Base-by-base conservation (phyloP, 2,888 invertebrate species). In the Drosophila prolongata region DNA sequence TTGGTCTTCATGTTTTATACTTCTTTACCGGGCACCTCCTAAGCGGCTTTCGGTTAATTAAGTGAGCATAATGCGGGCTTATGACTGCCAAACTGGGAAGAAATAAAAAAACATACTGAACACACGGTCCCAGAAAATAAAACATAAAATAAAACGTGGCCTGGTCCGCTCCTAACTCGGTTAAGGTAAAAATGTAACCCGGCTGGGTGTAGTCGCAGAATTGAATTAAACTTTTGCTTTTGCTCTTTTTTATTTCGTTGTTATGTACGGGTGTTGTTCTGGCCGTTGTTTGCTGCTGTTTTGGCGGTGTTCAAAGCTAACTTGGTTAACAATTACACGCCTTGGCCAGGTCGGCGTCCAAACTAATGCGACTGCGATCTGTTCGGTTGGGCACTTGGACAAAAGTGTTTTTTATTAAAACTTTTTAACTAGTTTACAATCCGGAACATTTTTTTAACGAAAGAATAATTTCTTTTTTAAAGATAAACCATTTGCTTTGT, bases 61-160 rank as follows among this genome's bases (percentile, higher is more conserved):
- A 89, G 85, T 86, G 87, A 71, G 79, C 85, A 84, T 85, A 89
- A 85, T 85, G 89, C 89, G 85, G 89, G 89, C 87, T 87, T 87
- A 79, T 81, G 84, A 80, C 80, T 88, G 80, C 84, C 78, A 87
- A 71, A 71, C 55, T 47, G 66, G 68, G 38, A 35, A 37, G 68
- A 47, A 61, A 69, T 61, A 60, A 69, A 70, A 65, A 14, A 43
- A 19, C 27, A 47, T 14, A 10, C 30, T 14, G 30, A 14, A 47
- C 57, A 67, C 50, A 43, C 16, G 16, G 47, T 10, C 40, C 55
- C 38, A 40, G 24, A 65, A 55, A 55, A 34, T 30, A 58, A 60
- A 40, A 58, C 37, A 53, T n/a, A 38, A 38, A 46, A 66, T 27
- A 54, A 84, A 84, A 87, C 77, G 85, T 84, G 81, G 87, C 78